phyloP scores from a whole-genome alignment of 1,140 invertebrate species.

The Drosophila auraria region DNA sequence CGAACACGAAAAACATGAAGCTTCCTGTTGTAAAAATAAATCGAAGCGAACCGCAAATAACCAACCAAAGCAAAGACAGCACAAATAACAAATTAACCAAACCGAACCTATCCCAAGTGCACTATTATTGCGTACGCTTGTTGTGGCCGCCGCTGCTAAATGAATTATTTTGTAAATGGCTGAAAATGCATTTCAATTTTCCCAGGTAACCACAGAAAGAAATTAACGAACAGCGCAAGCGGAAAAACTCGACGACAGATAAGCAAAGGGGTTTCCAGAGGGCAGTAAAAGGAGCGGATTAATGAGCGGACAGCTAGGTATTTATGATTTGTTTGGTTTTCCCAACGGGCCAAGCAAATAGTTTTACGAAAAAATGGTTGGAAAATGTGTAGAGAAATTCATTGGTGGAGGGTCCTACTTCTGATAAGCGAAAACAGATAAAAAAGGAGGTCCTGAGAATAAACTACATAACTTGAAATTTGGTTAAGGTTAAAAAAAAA shows the following conservation, averaged over 20 bases:
- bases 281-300: neutral
- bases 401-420: neutral
- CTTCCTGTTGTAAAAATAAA: constrained; percentile 42
- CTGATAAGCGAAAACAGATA: constrained; percentile 1
- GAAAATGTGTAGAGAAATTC: neutral
- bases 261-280: neutral
- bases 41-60: constrained; percentile 15
- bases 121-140: constrained; percentile 47
- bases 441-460: neutral
- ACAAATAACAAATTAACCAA: constrained; percentile 31
- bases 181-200: constrained; percentile 34
- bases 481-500: too few species aligned
- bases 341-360: neutral
- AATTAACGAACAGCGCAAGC: constrained; percentile 13
- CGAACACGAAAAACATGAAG: constrained; percentile 12
- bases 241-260: neutral
- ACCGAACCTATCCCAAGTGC: constrained; percentile 60
- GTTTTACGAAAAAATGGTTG: neutral
- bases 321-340: constrained; percentile 31
- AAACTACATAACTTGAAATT: neutral
- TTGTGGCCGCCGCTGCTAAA: constrained; percentile 5
- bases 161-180: constrained; percentile 40
- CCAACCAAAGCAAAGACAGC: constrained; percentile 5
- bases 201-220: constrained; percentile 33
- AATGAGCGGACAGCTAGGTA: neutral